Base-by-base conservation (phyloP, 2,113 vertebrate genomes). In the Anarhynchus alexandrinus region DNA sequence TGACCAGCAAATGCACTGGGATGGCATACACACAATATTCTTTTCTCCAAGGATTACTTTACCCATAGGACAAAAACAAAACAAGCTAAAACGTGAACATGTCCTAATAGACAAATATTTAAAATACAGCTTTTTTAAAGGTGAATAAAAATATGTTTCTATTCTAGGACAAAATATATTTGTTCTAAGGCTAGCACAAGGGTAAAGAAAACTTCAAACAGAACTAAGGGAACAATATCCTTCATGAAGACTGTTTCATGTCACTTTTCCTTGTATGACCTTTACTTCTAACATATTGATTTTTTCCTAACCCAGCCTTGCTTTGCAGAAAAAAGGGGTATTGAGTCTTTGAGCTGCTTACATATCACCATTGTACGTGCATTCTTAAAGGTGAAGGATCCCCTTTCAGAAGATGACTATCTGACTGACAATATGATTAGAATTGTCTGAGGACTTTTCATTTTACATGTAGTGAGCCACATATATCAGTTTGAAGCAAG, bases 251-350 rank as follows among this genome's bases (percentile, higher is more conserved):
- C 97, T 98, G 98, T 98, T 98, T 98, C 97, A 98, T 98, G 98
- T 98, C 98, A 97, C 97, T 98, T 98, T 98, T 96, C 98, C 97
- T 97, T 92, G 93, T 81, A 95, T 98, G 98, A 98, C 98, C 98
- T 98, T 98, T 98, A 97, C 98, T 98, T 98, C 98, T 97, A 98
- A 98, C 98, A 97, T 98, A 98, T 98, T 98, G 98, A 98, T 98
- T 98, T 98, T 98, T 97, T 96, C 97, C 98, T 98, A 97, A 98
- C 98, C 98, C 97, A 97, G 98, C 72, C 97, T 97, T 98, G 98
- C 98, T 98, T 98, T 98, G 98, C 98, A 98, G 98, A 98, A 98
- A 98, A 98, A 98, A 98, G 96, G 95, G 96, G 98, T 98, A 98
- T 98, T 97, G 97, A 98, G 95, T 96, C 98, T 98, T 98, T 98